Conservation (phyloP, 2,797 vertebrate genomes). For the Setipinna tenuifilis region DNA sequence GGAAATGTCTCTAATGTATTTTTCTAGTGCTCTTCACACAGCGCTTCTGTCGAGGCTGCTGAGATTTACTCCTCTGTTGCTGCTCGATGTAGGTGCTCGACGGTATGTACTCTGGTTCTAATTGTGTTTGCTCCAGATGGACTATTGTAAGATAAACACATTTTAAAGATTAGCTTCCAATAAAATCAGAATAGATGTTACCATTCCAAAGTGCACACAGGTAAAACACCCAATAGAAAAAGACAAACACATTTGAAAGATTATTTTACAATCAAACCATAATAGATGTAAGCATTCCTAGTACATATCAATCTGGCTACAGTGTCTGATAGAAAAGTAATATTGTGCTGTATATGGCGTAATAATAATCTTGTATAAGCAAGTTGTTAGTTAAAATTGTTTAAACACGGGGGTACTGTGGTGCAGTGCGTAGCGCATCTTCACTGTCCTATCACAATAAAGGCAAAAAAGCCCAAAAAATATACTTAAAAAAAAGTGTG, state of each 20-base stretch:
- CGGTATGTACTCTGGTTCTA: not conserved
- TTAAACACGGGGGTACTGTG: too few species aligned
- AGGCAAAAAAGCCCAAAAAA: too few species aligned
- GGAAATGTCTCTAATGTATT: not conserved
- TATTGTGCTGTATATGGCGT: not conserved
- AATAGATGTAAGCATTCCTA: too few species aligned
- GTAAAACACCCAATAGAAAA: not conserved
- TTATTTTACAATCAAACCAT: too few species aligned
- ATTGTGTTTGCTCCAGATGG: not conserved
- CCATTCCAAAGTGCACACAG: not conserved
- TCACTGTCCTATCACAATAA: too few species aligned
- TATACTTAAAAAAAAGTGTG: not conserved
- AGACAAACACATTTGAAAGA: too few species aligned
- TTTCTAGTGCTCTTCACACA: not conserved
- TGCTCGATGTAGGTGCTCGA: not conserved
- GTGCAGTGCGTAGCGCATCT: too few species aligned
- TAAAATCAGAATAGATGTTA: too few species aligned
- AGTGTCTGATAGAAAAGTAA: too few species aligned
- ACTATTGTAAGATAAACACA: not conserved
- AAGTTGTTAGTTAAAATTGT: not conserved
- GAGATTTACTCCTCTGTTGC: not conserved
- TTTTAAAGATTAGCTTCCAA: not conserved
- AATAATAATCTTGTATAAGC: not conserved
- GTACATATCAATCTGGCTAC: too few species aligned
- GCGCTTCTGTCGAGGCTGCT: not conserved